Base-by-base conservation (phyloP, 2,797 vertebrate species). In the Sebastes kiyomatsui region DNA sequence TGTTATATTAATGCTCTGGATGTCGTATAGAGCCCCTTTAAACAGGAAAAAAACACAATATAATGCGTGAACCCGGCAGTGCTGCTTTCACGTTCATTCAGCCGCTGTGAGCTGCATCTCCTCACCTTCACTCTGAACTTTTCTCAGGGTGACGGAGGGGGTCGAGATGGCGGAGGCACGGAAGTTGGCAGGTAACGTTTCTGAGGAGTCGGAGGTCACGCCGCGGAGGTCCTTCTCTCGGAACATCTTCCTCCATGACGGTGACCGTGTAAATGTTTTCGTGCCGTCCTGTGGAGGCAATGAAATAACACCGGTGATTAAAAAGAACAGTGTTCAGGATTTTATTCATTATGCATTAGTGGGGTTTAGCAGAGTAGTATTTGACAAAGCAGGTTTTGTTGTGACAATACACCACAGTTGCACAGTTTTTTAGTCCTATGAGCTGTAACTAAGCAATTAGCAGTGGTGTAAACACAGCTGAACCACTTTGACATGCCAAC, bases 181-280 rank as follows among this genome's bases (percentile, higher is more conserved):
- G 91, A 98, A 98, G 92, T 97, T 98, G 90, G 97, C 97, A 62
- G 97, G 97, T 92, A 98, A 91, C 67, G 97, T 98, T 94, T 98
- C 97, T 3, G 97, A 97, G 5, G 97, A 98, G 84, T 98, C 97
- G 0, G 97, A 97, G 67, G 97, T 97, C 71, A 98, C 96, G 0
- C 97, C 97, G 4, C 97, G 96, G 75, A 98, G 96, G 90, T 98
- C 97, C 90, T 98, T 98, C 94, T 98, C 97, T 33, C 97, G 91
- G 91, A 98, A 98, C 97, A 98, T 97, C 95, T 97, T 98, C 93
- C 97, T 94, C 97, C 97, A 98, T 9, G 97, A 98, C 0, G 97
- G 97, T 4, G 97, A 98, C 60, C 97, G 97, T 16, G 97, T 98
- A 81, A 98, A 98, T 20, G 97, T 97, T 93, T 98, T 98, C 23